Percentiles rank a stretch among this genome's conserved stretches.
These are phyloP conservation scores for Ophraella communa DNA, from an alignment of 2,888 invertebrate genomes.

Conservation along the genomic window DNA sequence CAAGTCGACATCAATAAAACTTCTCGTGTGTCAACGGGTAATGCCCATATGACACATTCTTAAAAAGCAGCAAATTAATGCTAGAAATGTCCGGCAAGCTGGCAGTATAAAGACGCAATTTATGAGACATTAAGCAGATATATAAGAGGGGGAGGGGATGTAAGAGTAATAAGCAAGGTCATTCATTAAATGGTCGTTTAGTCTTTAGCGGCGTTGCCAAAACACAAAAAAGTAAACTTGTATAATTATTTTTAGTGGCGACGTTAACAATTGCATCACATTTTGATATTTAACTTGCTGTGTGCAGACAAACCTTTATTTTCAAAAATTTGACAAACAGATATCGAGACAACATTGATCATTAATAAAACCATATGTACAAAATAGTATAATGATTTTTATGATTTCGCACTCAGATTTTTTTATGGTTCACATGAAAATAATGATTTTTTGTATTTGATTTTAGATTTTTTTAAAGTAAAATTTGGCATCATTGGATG, in stretches of 20 bases:
- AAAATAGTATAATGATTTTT: no score
- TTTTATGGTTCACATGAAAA: no score
- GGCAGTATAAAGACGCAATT: slow-evolving; percentile 24
- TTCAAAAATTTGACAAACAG: no score
- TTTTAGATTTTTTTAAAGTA: neutral
- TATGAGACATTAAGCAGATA: slow-evolving; percentile 6
- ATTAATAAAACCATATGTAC: no score
- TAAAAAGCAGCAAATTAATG: slow-evolving; percentile 24
- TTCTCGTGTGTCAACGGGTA: slow-evolving; percentile 8
- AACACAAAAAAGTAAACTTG: neutral
- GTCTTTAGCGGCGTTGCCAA: neutral
- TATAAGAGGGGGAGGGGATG: slow-evolving; percentile 8
- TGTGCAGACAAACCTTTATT: no score
- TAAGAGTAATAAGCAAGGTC: slow-evolving; percentile 28
- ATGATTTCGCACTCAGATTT: no score
- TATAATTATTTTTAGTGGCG: neutral
- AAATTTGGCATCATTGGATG: neutral
- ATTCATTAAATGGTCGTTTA: slow-evolving; percentile 18
- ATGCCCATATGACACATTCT: slow-evolving; percentile 23
- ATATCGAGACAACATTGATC: no score
- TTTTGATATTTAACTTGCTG: no score
- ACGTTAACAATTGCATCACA: no score
- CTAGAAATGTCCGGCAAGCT: slow-evolving; percentile 22
- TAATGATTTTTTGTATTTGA: no score
- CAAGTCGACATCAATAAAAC: slow-evolving; percentile 1